Evolutionary conservation across 1,140 invertebrate genomes (phyloP).

Genomic region (Manduca sexta): DNA sequence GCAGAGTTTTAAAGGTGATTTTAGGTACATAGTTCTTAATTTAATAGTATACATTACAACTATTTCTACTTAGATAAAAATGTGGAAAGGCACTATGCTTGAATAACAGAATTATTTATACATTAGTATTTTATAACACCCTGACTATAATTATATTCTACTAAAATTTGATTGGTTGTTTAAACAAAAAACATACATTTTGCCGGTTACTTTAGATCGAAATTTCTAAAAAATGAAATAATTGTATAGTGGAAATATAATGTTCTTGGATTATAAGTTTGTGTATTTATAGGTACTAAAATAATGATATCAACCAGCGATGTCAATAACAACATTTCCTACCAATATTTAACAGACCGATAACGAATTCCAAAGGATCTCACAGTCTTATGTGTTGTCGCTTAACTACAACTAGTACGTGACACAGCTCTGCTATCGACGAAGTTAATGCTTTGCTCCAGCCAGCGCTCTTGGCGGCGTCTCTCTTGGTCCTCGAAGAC

Average conservation of each 20-base stretch:
- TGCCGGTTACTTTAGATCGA: too few relatives aligned
- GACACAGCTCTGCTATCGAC: constrained; percentile 31
- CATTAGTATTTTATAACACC: background rate
- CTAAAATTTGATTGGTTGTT: too few relatives aligned
- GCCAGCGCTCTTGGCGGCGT: constrained; percentile 5
- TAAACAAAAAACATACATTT: too few relatives aligned
- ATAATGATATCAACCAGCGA: too few relatives aligned
- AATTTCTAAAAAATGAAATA: too few relatives aligned
- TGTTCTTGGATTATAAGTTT: too few relatives aligned
- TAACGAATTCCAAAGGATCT: constrained; percentile 15
- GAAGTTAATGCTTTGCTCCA: background rate
- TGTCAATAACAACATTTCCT: constrained; percentile 7
- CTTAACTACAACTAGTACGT: constrained; percentile 32
- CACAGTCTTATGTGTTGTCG: constrained; percentile 44
- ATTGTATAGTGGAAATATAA: too few relatives aligned
- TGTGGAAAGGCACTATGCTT: constrained; percentile 65
- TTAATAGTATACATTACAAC: constrained; percentile 31
- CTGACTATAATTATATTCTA: too few relatives aligned
- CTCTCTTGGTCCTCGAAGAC: constrained; percentile 56
- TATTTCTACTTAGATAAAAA: constrained; percentile 40
- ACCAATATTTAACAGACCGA: constrained; percentile 19
- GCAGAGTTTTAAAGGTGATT: constrained; percentile 7
- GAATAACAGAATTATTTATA: constrained; percentile 29
- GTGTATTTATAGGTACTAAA: too few relatives aligned
- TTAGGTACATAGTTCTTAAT: constrained; percentile 26